Base-by-base conservation (phyloP, 37 sponge, comb jelly and placozoan genomes). In the Sycon ciliatum region DNA sequence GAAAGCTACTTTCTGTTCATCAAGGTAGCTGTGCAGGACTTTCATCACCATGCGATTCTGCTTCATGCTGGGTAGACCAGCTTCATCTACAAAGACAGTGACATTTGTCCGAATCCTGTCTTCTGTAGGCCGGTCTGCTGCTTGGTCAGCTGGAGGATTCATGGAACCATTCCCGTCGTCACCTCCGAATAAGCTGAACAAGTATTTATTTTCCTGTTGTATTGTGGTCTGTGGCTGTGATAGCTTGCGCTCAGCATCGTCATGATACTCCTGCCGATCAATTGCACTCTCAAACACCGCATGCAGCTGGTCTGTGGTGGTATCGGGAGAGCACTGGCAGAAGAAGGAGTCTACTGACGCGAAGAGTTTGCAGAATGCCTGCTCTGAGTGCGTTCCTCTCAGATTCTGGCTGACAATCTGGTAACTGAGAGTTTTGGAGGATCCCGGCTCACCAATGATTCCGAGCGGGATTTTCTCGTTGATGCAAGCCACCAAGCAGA, bases 381-480 rank as follows among this genome's bases (percentile, higher is more conserved):
- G 27, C 11, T 11, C 22, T 22, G 63, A 60, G 9, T 60, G 7
- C 9, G 63, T 11, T 9, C 63, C 63, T 22, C 16, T 22, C 63
- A 60, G 16, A 28, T 60, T 60, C 9, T 60, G 7, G 7, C 63
- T 22, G 9, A 18, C 63, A 28, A 60, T 60, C 31, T 60, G 27
- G 26, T 22, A 18, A 60, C 63, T 60, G 9, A 60, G 63, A 60
- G 63, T 60, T 18, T 60, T 60, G 7, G 63, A 60, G 7, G 26
- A 60, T 60, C 63, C 63, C 24, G 63, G 63, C 9, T 11, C 63
- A 22, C 63, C 63, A 18, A 60, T 18, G 63, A 60, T 60, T 7
- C 22, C 63, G 24, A 60, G 26, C 26, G 63, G 63, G 22, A 60
- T 24, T 60, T 18, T 18, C 24, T 11, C 16, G 7, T 60, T 11